phyloP scores from a whole-genome alignment of 2,888 invertebrate species.

The Cosmia pyralina region DNA sequence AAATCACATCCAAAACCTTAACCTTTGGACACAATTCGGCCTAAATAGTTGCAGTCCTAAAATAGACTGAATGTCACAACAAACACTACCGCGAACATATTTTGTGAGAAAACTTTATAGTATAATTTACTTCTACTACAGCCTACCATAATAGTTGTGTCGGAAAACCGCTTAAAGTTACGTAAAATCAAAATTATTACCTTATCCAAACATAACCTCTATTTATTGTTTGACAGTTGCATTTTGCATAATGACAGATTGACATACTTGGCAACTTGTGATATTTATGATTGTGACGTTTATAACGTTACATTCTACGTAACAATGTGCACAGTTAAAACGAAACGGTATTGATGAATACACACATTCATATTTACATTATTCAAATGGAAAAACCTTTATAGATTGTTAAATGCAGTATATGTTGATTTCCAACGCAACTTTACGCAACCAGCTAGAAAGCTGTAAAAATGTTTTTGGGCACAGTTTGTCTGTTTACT shows the following conservation, averaged over 20 bases:
- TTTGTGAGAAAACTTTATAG: conserved; percentile 55
- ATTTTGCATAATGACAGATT: conserved; percentile 52
- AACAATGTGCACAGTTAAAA: background rate
- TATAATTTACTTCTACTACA: conserved; percentile 46
- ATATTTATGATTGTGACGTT: conserved; percentile 53
- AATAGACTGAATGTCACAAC: conserved; percentile 83
- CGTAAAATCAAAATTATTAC: conserved; percentile 70
- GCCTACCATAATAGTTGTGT: conserved; percentile 56
- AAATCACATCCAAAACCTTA: conserved; percentile 84
- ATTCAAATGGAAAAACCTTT: background rate
- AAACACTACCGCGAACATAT: conserved; percentile 64
- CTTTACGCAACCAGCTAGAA: background rate
- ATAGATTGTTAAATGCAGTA: background rate
- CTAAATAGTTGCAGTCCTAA: conserved; percentile 82
- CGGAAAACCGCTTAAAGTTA: conserved; percentile 62
- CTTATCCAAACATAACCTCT: conserved; percentile 81
- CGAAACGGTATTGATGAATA: background rate
- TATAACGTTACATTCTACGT: conserved; percentile 38
- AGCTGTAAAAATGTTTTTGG: background rate
- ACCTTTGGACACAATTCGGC: conserved; percentile 87
- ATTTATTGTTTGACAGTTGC: conserved; percentile 70
- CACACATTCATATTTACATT: background rate
- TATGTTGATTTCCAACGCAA: background rate
- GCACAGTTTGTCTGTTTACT: background rate
- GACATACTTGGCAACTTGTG: conserved; percentile 38